A percentile compares a stretch with the other conserved stretches of the same genome.
phyloP scores from a whole-genome alignment of 2,888 invertebrate species.

The Chymomyza fuscimana region DNA sequence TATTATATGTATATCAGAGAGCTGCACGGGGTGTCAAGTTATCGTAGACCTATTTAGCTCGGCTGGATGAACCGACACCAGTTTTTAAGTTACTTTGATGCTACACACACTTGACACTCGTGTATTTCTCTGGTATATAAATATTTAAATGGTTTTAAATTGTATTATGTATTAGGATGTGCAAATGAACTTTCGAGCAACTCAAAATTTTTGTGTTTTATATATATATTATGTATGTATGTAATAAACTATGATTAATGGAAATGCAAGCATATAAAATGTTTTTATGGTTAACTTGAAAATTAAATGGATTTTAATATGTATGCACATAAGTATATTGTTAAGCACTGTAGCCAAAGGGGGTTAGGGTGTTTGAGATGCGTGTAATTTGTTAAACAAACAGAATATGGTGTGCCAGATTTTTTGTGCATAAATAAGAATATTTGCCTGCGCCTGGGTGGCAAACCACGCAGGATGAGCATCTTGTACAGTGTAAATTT shows the following conservation, averaged over 20 bases:
- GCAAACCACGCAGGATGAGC: no score
- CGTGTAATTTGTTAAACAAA: no score
- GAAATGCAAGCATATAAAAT: constrained; percentile 4
- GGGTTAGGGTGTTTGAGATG: no score
- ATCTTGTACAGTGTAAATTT: no score
- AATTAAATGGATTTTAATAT: background rate
- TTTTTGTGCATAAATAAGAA: no score
- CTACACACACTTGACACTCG: background rate
- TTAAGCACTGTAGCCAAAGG: no score
- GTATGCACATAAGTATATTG: no score
- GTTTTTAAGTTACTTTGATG: no score
- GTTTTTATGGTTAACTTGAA: background rate
- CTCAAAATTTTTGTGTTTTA: constrained; percentile 26
- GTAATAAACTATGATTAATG: constrained; percentile 43
- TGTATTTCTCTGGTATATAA: background rate
- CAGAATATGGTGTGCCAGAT: no score
- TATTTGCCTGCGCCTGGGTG: no score
- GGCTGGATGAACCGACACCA: no score
- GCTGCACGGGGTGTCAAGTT: background rate
- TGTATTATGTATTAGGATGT: constrained; percentile 15
- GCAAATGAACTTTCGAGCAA: background rate
- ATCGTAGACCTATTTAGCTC: no score
- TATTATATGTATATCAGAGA: background rate
- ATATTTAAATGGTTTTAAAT: constrained; percentile 2
- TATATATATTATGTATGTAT: constrained; percentile 24